Conservation (phyloP, 2,888 invertebrate species). For the Drosophila austrosaltans region DNA sequence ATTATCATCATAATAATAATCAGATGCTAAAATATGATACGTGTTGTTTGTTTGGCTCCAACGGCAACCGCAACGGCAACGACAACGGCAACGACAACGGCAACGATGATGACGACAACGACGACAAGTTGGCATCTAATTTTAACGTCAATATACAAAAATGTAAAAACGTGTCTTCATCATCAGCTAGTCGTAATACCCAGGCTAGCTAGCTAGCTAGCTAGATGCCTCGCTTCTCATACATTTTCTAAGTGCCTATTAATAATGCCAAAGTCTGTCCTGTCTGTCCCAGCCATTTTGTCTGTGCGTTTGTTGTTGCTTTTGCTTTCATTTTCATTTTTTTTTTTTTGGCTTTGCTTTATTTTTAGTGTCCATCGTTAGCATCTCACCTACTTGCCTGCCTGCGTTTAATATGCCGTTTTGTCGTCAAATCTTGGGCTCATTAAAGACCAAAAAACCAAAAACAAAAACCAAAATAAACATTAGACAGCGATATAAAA, state of each 20-base stretch:
- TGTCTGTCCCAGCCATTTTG: constrained; percentile 2
- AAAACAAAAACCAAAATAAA: constrained; percentile 23
- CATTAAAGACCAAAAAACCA: constrained; percentile 58
- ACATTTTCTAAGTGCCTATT: constrained; percentile 71
- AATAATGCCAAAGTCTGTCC: constrained; percentile 60
- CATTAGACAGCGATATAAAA: constrained; percentile 6
- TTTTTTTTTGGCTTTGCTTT: constrained; percentile 53
- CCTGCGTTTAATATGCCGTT: constrained; percentile 72
- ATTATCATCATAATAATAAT: constrained; percentile 49
- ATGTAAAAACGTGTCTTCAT: constrained; percentile 77
- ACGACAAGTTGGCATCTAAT: constrained; percentile 75
- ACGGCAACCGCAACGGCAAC: constrained; percentile 9
- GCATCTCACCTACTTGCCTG: constrained; percentile 34
- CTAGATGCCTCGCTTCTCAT: constrained; percentile 20
- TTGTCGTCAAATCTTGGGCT: constrained; percentile 69
- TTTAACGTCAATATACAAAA: constrained; percentile 76
- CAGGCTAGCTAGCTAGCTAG: background rate
- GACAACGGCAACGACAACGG: constrained; percentile 51
- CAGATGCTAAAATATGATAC: constrained; percentile 73
- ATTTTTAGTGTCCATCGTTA: constrained; percentile 71
- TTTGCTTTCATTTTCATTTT: constrained; percentile 39
- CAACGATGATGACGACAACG: constrained; percentile 35
- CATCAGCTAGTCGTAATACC: constrained; percentile 61
- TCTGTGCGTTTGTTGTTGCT: constrained; percentile 30
- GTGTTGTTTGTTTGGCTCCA: constrained; percentile 56